Base-by-base conservation (phyloP, 2,797 vertebrate genomes). In the Sebastes umbrosus region DNA sequence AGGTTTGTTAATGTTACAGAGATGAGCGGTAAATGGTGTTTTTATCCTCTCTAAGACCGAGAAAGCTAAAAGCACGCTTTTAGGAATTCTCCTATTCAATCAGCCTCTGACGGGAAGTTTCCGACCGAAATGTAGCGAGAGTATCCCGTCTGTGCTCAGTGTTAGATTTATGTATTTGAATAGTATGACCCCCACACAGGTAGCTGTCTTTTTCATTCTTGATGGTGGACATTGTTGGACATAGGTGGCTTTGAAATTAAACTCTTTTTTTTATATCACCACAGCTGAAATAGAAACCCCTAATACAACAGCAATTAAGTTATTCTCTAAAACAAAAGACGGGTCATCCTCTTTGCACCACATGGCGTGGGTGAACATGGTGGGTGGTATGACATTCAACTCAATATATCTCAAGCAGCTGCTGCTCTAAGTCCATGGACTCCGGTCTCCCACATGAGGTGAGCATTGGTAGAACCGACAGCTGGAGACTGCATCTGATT, bases 321-420 rank as follows among this genome's bases (percentile, higher is more conserved):
- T 58, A 16, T 72, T 79, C 65, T 69, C 14, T 10, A 24, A 43
- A 75, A 70, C 8, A 68, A 69, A 73, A 68, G 8, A 64, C 9
- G 20, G 16, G 5, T 8, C 46, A 32, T 73, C 13, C 57, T 73
- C 43, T 46, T 25, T 62, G 31, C 36, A 46, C 54, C 59, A 7
- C 66, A 25, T 52, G 50, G 18, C 1, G 25, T 54, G 29, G 68
- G 55, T 31, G 75, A 55, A 55, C 22, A 34, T 24, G 20, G 69
- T 82, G 76, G 79, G 75, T 75, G 76, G 78, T 64, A 84, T 43
- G 77, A 79, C 7, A 46, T 43, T 83, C 34, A 63, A 71, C 72
- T 79, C 75, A 66, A 58, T 83, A 85, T 88, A 82, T 85, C 60
- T 79, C 58, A 78, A 85, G 73, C 89, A 89, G 84, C 90, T 87